Evolutionary conservation across 2,797 vertebrate genomes (phyloP), one percentile per base, ranked within the genome.

Genomic region (Clarias fuscus): DNA sequence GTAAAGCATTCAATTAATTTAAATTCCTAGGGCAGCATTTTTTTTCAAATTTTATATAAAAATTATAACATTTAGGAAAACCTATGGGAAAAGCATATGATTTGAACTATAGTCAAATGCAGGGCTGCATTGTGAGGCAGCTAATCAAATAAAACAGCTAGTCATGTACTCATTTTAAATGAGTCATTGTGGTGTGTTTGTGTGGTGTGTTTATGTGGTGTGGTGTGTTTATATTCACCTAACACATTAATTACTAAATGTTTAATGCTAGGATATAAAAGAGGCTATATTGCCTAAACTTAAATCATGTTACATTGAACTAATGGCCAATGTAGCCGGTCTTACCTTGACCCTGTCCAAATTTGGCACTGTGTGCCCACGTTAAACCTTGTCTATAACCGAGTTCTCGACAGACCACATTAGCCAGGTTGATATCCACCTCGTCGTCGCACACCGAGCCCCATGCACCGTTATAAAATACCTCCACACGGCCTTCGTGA

Each of bases 331-430:
- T 53, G 14, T 48, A 13, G 37, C 11, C 5, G n/a, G 5, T 85
- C 92, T 88, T 92, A 99, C 98, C 98, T 92, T 96, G 93, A 68
- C 98, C 98, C 90, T 94, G 92, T 58, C 98, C 98, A 17, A 98
- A 99, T 91, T 94, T 97, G 88, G 98, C 97, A 72, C 98, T 99
- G 87, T 99, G 98, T 0, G 97, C 97, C 98, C 98, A 99, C 80
- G 97, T 98, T 77, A 97, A 82, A 58, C 97, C 95, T 0, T 93
- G 89, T 1, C 95, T 88, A 40, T 96, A 99, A 84, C 98, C 98
- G 90, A 99, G 92, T 90, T 99, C 95, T 40, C 93, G 92, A 89
- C 98, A 99, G 90, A 96, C 92, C 1, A 99, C 97, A 0, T 94
- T 95, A 79, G 97, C 96, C 83, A 94, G 92, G 0, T 95, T 95